A percentile compares a stretch with the other conserved stretches of the same genome.
phyloP scores from a whole-genome alignment of 2,888 invertebrate genomes.

The Nymphalis c-album region DNA sequence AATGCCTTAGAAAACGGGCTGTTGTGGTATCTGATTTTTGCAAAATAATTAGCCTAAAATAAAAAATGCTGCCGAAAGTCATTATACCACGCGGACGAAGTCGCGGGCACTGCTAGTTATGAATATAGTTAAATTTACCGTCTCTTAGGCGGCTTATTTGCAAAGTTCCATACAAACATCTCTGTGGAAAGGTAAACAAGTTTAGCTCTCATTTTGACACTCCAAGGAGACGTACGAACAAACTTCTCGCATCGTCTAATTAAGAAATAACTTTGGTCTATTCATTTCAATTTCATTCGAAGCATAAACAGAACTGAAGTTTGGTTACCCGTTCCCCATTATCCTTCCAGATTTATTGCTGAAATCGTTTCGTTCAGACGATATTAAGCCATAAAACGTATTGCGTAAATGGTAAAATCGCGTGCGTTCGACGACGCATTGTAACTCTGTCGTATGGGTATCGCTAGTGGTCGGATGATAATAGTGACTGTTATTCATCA shows the following conservation, averaged over 20 bases:
- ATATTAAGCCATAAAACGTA: constrained; percentile 11
- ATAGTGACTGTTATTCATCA: constrained; percentile 32
- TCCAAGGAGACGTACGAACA: constrained; percentile 65
- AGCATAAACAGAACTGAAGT: constrained; percentile 45
- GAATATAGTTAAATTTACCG: constrained; percentile 52
- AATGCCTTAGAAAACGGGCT: too few species aligned
- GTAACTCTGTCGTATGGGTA: constrained; percentile 25
- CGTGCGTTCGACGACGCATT: not conserved
- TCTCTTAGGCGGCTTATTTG: constrained; percentile 61
- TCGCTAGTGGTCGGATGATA: constrained; percentile 25
- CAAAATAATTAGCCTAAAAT: too few species aligned
- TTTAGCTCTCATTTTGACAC: constrained; percentile 73
- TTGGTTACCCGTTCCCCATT: constrained; percentile 41
- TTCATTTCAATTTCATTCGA: constrained; percentile 70
- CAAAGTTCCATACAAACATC: constrained; percentile 70
- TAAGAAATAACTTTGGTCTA: constrained; percentile 68
- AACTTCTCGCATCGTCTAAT: constrained; percentile 66
- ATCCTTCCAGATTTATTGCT: constrained; percentile 33
- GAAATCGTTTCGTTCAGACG: constrained; percentile 13
- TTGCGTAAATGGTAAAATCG: constrained; percentile 6
- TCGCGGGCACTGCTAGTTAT: too few species aligned
- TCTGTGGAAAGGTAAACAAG: constrained; percentile 69
- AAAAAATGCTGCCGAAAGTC: too few species aligned
- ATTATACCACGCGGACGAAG: too few species aligned
- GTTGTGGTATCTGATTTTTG: too few species aligned